Evolutionary conservation across 2,113 vertebrate genomes (phyloP).

Genomic region (Cervus canadensis): DNA sequence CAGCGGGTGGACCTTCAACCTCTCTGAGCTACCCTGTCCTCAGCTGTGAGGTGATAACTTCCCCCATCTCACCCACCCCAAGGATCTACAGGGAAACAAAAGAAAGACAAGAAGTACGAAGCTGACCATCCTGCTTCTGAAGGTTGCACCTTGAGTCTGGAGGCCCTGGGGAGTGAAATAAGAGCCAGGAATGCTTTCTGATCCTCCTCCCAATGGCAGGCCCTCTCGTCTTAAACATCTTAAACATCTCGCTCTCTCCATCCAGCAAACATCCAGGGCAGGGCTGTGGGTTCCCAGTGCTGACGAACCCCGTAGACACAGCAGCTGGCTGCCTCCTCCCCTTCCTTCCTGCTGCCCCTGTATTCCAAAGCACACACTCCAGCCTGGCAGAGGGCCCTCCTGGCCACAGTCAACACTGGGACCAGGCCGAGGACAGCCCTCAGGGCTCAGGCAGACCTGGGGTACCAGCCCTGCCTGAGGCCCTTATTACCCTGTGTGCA

Average conservation of each 20-base stretch:
- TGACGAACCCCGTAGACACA: not conserved
- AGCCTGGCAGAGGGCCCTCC: not conserved
- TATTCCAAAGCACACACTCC: not conserved
- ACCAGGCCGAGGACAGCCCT: not conserved
- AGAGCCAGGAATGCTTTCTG: fast-evolving
- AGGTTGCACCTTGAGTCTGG: not conserved
- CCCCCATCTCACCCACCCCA: not conserved
- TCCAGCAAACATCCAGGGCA: not conserved
- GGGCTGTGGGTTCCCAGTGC: not conserved
- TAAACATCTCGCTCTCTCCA: no score
- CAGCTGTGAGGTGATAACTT: not conserved
- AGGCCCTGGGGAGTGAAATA: not conserved
- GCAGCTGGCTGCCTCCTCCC: not conserved
- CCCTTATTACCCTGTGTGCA: not conserved
- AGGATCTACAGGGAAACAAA: not conserved
- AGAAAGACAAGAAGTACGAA: not conserved
- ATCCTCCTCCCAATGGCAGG: fast-evolving
- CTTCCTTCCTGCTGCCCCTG: not conserved
- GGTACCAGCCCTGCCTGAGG: not conserved
- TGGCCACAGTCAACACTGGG: not conserved
- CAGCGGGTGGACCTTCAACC: no score
- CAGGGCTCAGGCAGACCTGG: not conserved
- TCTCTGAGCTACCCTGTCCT: fast-evolving
- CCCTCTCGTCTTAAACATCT: not conserved
- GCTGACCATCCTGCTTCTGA: not conserved